Base-by-base conservation (phyloP, 1,140 invertebrate genomes). In the Brachionus paranguensis region DNA sequence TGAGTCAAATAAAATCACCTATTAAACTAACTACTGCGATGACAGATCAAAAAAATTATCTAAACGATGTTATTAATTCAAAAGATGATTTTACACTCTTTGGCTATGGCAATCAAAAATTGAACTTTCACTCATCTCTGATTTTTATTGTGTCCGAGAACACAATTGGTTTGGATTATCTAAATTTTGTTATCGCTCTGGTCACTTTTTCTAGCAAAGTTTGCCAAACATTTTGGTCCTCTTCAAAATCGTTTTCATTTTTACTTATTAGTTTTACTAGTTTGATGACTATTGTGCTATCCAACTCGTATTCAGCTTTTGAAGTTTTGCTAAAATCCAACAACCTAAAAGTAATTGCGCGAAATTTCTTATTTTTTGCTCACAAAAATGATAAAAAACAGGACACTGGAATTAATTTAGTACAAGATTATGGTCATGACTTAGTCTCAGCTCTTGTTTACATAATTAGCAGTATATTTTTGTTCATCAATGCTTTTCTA, bases 291-390 rank as follows among this genome's bases (percentile, higher is more conserved):
- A 4, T 81, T 64, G 55, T 47, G 8, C 20, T 81, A 6, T 20
- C 17, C 10, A 47, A 33, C 17, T 81, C 78, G 4, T 79, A 79
- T 43, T 53, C 29, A 20, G 27, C 45, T 17, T 79, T 45, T 64
- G 78, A 81, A 64, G 65, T 81, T 60, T 14, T 81, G 10, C 37
- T 81, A 17, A 81, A 81, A 81, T 60, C 78, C 2, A 81, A 76
- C 20, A 76, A 76, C 20, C 50, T 76, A 76, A 76, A 76, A 76
- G 72, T 50, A 50, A 76, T 76, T 27, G 41, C 72, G 4, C 43
- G 27, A 47, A 76, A 76, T 76, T 76, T 76, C 43, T 6, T 76
- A n/a, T 76, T 76, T 37, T 76, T 27, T 50, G 10, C 27, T 47
- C 20, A 76, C n/a, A 50, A 50, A 50, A 76, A 50, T 50, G 33